Evolutionary conservation across 2,113 vertebrate genomes (phyloP).

Genomic region (Vulpes vulpes): DNA sequence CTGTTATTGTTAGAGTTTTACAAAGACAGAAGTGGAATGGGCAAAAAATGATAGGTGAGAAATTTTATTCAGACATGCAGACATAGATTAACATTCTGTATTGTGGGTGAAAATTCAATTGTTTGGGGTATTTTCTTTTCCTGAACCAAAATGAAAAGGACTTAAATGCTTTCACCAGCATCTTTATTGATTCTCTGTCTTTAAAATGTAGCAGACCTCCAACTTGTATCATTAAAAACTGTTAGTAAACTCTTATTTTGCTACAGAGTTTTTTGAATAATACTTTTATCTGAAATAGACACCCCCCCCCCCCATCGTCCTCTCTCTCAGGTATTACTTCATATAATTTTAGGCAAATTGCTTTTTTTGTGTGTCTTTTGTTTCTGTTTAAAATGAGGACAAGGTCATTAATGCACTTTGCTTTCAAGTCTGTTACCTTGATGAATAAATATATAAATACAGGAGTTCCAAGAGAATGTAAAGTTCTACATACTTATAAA

Average conservation of each 20-base stretch:
- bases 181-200: neutral
- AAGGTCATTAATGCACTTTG: constrained; percentile 63
- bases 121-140: constrained; percentile 38
- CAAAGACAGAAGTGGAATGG: neutral
- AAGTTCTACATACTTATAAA: constrained; percentile 70
- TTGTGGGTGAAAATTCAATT: neutral
- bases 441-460: constrained; percentile 75
- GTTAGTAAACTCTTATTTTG: constrained; percentile 35
- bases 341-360: constrained; percentile 76
- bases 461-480: constrained; percentile 65
- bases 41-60: neutral
- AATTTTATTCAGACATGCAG: neutral
- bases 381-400: constrained; percentile 73
- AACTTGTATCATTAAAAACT: constrained; percentile 33
- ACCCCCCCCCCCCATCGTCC: neutral
- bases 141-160: neutral
- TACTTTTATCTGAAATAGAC: constrained; percentile 65
- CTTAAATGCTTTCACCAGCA: neutral
- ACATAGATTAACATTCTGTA: neutral
- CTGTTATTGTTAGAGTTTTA: neutral
- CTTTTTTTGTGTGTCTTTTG: constrained; percentile 60
- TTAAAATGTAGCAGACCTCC: neutral
- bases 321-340: neutral
- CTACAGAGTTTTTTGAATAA: constrained; percentile 1
- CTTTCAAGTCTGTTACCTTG: constrained; percentile 72